phyloP scores from a whole-genome alignment of 2,888 invertebrate species.

The Andrena marginata region DNA sequence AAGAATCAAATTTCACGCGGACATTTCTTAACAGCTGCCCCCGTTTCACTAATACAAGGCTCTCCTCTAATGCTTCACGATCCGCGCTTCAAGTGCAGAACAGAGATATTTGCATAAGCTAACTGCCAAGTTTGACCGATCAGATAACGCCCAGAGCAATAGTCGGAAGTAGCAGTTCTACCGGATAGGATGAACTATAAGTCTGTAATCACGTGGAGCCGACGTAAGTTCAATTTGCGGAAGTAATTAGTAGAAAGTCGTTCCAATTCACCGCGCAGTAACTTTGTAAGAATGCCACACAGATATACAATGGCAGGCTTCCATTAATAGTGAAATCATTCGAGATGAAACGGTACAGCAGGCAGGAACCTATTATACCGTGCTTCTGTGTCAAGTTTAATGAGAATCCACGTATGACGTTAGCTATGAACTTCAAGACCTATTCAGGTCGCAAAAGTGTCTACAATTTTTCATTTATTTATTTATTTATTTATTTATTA shows the following conservation, averaged over 20 bases:
- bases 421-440: neutral
- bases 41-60: neutral
- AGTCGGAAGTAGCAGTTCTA: constrained; percentile 42
- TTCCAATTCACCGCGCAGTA: constrained; percentile 51
- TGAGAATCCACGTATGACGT: neutral
- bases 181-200: constrained; percentile 32
- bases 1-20: neutral
- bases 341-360: neutral
- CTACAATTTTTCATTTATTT: neutral
- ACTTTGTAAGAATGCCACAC: constrained; percentile 24
- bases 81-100: neutral
- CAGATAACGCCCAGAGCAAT: constrained; percentile 37
- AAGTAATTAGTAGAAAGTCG: constrained; percentile 73
- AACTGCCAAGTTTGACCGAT: constrained; percentile 22
- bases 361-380: neutral
- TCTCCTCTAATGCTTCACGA: neutral
- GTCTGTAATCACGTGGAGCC: constrained; percentile 46
- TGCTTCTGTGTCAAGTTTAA: neutral
- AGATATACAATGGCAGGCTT: constrained; percentile 17
- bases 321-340: constrained; percentile 48
- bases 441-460: neutral
- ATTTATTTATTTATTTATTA: no score
- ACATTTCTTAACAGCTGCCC: neutral
- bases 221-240: constrained; percentile 62
- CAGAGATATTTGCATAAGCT: neutral